A percentile compares a stretch with the other conserved stretches of the same genome.
These are phyloP conservation scores for Synergus itoensis DNA, from an alignment of 2,888 invertebrate species.

Conservation along the genomic window DNA sequence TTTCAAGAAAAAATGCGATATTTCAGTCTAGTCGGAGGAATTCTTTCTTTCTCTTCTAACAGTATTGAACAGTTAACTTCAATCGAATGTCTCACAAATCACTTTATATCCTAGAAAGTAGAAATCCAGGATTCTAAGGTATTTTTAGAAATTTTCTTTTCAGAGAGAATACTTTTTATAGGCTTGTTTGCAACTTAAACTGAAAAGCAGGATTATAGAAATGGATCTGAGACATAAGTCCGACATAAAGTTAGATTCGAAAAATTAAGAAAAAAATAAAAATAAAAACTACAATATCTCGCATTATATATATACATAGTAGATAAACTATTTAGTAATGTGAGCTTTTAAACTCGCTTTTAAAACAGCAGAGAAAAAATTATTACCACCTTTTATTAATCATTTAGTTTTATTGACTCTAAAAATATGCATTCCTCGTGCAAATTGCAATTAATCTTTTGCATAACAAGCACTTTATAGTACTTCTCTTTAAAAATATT, in stretches of 20 bases:
- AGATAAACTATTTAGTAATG: too few relatives aligned
- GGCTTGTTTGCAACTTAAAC: not conserved
- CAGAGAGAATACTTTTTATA: not conserved
- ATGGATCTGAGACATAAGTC: not conserved
- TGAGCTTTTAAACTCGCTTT: not conserved
- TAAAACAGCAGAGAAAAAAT: not conserved
- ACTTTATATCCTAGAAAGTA: conserved; percentile 9
- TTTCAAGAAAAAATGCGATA: not conserved
- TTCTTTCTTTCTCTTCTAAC: conserved; percentile 5
- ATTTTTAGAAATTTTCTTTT: not conserved
- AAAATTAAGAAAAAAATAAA: not conserved
- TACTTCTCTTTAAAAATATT: not conserved
- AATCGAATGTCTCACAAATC: conserved; percentile 2
- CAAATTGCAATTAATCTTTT: not conserved
- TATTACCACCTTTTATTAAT: not conserved
- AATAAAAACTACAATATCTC: too few relatives aligned
- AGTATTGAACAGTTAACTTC: conserved; percentile 1
- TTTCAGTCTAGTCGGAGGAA: not conserved
- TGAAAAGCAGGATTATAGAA: not conserved
- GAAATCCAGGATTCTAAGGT: not conserved
- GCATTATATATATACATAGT: too few relatives aligned
- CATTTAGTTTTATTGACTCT: not conserved
- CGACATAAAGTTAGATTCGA: not conserved
- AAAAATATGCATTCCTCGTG: not conserved
- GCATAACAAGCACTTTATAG: not conserved